Evolutionary conservation across 1,140 invertebrate species (phyloP), one percentile per base, ranked within the genome.

Genomic region (Pemphigus obesinymphae): DNA sequence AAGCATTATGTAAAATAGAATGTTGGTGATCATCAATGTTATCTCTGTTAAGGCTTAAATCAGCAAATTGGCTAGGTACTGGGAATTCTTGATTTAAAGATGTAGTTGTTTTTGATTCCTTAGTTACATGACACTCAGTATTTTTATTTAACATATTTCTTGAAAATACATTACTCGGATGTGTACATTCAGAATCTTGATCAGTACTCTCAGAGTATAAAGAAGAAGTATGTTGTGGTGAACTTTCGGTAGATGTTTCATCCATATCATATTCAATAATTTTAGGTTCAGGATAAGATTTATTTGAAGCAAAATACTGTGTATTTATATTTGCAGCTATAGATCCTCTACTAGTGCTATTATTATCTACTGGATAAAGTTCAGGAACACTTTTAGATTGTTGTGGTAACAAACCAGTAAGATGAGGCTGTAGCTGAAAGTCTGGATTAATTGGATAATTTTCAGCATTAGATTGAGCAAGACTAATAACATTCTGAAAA

Each of bases 51-150:
- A 80, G 37, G 63, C 20, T 61, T 8, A 80, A 80, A 80, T 80
- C 76, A 34, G 76, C 76, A 80, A 80, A 80, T 63, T 80, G 50
- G 55, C 76, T 80, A 80, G 76, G 76, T 29, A 80, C 76, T n/a
- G 76, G 76, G 11, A 80, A 63, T 15, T 80, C 37, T 31, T 80
- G n/a, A 43, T 63, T 80, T 55, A 6, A 20, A 53, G 73, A 17
- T 26, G n/a, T 26, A 61, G 43, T 26, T 29, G 76, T 40, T 29
- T 80, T 80, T 43, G 37, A 80, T 80, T 80, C 76, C 17, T 80
- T 61, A 31, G 55, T 61, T 29, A 80, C 76, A 80, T 61, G 76
- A 31, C 34, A 43, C 8, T 80, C 55, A 29, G 50, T 45, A 45
- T 45, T 20, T 80, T 58, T 55, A 80, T 5, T 37, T 6, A 29